phyloP scores from a whole-genome alignment of 2,113 vertebrate genomes.

The Azemiops feae region DNA sequence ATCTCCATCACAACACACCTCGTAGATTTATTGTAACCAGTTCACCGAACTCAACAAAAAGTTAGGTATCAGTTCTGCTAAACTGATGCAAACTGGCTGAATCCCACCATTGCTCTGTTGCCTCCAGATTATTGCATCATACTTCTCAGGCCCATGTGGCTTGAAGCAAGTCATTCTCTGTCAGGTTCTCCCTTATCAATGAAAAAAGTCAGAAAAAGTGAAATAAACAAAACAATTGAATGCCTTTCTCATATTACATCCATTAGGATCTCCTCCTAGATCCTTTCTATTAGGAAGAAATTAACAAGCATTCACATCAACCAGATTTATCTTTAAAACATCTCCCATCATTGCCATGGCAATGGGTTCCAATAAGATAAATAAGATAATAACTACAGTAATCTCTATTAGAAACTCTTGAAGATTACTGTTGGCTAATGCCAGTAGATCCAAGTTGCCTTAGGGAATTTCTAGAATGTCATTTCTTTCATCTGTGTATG shows the following conservation, averaged over 20 bases:
- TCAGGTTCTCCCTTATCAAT: neutral
- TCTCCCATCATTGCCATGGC: conserved; percentile 39
- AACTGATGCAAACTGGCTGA: too few species aligned
- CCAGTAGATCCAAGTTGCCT: neutral
- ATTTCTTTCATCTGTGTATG: neutral
- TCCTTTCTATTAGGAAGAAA: neutral
- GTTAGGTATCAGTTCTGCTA: too few species aligned
- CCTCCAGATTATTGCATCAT: neutral
- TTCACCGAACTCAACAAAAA: too few species aligned
- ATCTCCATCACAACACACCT: too few species aligned
- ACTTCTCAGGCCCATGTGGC: neutral
- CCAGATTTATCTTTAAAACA: conserved; percentile 28
- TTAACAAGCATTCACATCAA: conserved; percentile 53
- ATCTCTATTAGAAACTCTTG: neutral
- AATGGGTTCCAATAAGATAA: conserved; percentile 48
- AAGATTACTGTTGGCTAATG: neutral
- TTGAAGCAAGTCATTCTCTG: neutral
- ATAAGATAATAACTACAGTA: neutral
- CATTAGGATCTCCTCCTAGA: neutral
- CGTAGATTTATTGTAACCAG: too few species aligned
- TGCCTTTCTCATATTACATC: neutral
- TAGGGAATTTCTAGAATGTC: neutral
- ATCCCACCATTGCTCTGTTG: neutral
- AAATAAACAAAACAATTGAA: neutral
- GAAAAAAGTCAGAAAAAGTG: neutral